Evolutionary conservation across 2,888 invertebrate genomes (phyloP), one percentile per base, ranked within the genome.

Genomic region (Steinernema carpocapsae): DNA sequence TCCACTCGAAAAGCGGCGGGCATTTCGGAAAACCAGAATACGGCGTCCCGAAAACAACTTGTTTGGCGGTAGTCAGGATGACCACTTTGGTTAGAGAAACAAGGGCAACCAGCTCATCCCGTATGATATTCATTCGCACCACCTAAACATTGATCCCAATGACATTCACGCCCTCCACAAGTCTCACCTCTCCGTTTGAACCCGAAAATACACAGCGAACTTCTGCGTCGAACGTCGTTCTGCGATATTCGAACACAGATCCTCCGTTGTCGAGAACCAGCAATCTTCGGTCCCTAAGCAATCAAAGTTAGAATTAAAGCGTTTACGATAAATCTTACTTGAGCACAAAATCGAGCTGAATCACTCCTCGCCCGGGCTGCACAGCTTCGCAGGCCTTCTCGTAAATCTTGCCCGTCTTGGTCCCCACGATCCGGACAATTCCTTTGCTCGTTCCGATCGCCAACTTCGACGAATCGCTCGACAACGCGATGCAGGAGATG

Each of bases 191-290:
- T 0, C 99, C 99, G 74, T 95, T 92, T 73, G 89, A 90, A 76
- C 97, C 97, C 45, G 97, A 96, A 89, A 99, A 99, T 19, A 99
- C 90, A 88, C 97, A 97, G 72, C 94, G 93, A 0, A 94, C 93
- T 77, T 94, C 93, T 88, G 94, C 94, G n/a, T 43, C 43, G 10
- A 56, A 42, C 32, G n/a, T 64, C 43, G 24, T 46, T 72, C 37
- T 37, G 37, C 82, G 77, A 24, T 83, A 70, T 71, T 84, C 82
- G 76, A 78, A 85, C 7, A 83, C 84, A 19, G 80, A 81, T 14
- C 85, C 85, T 10, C 82, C 85, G 59, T 75, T 79, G 72, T 85
- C 85, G 29, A 83, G 72, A 7, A 81, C 74, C 26, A 85, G 70
- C 29, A 85, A 72, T 29, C 73, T 51, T 2, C 64, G 75, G 45